Base-by-base conservation (phyloP, 1,140 invertebrate species). In the Cryptotermes secundus region DNA sequence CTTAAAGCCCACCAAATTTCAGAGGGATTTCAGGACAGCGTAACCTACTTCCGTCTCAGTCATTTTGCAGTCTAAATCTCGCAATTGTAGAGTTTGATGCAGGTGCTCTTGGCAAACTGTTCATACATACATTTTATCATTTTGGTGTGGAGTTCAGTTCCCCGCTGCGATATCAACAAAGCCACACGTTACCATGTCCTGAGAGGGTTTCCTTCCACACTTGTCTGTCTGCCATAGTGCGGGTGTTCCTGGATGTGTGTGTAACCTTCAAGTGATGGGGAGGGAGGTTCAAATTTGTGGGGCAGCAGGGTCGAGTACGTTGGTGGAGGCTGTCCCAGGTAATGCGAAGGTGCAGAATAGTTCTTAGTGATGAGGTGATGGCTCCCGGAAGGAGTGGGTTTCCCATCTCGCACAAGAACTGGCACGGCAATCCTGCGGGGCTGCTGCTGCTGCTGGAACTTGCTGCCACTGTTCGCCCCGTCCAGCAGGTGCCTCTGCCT, bases 381-480 rank as follows among this genome's bases (percentile, higher is more conserved):
- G n/a, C n/a, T 35, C 24, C 31, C 34, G 34, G 72, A 22, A 6
- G 72, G 83, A n/a, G 31, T 72, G 0, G 97, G 97, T 88, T 98
- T 98, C 2, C 97, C 97, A 90, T 99, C 98, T 90, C 98, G 98
- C 85, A 99, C 97, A 85, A 99, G 91, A 26, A 99, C 97, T 31
- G 97, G 97, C 53, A 99, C 97, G 0, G 97, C 96, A 49, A 99
- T 97, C 81, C 97, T 93, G 85, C 97, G 92, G 2, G 97, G 97
- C 42, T 81, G 72, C 14, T 45, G 97, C 42, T 81, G 72, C 14
- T 45, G 45, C n/a, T 36, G 38, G 38, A 26, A 19, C 12, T 31
- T 26, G 14, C 42, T 34, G 38, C 38, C 34, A 24, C 7, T 34
- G n/a, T 4, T 53, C 4, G 45, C 34, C 2, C 31, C 16, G 42